phyloP scores from a whole-genome alignment of 2,888 invertebrate species.

The Nomada hirtipes region DNA sequence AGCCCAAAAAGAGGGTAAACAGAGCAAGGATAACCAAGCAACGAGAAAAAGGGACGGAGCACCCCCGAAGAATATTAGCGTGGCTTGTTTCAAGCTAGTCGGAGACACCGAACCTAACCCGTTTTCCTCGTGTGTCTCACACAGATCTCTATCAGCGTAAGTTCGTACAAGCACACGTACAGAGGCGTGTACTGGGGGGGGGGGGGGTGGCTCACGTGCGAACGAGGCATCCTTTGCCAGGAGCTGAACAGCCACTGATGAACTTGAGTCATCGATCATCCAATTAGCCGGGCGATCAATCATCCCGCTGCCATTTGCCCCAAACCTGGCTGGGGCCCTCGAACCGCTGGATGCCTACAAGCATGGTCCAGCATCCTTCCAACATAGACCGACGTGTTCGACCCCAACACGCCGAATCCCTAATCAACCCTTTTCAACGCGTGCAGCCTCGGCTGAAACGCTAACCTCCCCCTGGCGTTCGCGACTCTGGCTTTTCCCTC shows the following conservation, averaged over 20 bases:
- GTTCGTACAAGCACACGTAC: slow-evolving; percentile 21
- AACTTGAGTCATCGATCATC: slow-evolving; percentile 89
- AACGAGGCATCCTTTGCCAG: slow-evolving; percentile 70
- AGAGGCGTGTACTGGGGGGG: background rate
- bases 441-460: slow-evolving; percentile 78
- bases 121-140: slow-evolving; percentile 44
- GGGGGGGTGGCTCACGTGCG: slow-evolving; percentile 64
- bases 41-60: slow-evolving; percentile 26
- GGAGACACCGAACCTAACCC: slow-evolving; percentile 55
- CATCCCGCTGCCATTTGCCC: slow-evolving; percentile 87
- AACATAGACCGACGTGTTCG: slow-evolving; percentile 73
- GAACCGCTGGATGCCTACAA: slow-evolving; percentile 67
- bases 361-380: slow-evolving; percentile 77
- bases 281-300: slow-evolving; percentile 91
- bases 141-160: slow-evolving; percentile 6
- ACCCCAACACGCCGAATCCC: slow-evolving; percentile 82
- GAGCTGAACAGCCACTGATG: slow-evolving; percentile 77
- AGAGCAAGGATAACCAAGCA: background rate
- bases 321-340: slow-evolving; percentile 70
- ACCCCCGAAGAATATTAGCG: slow-evolving; percentile 57
- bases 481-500: slow-evolving; percentile 65
- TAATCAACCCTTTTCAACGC: slow-evolving; percentile 84
- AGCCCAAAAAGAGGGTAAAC: background rate
- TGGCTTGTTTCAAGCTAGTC: slow-evolving; percentile 51
- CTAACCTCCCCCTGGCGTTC: slow-evolving; percentile 49